Evolutionary conservation across 2,113 vertebrate genomes (phyloP).

Genomic region (Mormyrus iriodes): DNA sequence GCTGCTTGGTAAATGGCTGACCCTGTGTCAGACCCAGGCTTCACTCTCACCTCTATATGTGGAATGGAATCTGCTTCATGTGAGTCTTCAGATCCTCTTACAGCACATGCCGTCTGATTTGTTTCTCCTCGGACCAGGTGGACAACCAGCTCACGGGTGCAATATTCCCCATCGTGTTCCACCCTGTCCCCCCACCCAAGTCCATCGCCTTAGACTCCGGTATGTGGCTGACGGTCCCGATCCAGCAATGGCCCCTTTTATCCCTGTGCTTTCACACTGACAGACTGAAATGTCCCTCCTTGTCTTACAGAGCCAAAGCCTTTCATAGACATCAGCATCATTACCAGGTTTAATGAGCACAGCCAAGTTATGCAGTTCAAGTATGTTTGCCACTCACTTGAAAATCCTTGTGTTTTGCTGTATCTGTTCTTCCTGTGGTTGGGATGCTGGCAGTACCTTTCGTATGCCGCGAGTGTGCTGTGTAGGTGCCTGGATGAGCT

Average conservation of each 20-base stretch:
- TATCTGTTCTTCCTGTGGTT: neutral
- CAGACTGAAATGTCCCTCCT: constrained; percentile 9
- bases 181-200: constrained; percentile 92
- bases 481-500: neutral
- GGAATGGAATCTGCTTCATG: neutral
- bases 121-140: constrained; percentile 59
- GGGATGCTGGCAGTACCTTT: neutral
- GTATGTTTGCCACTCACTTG: constrained; percentile 62
- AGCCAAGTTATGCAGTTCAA: constrained; percentile 93
- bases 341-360: constrained; percentile 90
- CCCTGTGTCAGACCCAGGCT: neutral
- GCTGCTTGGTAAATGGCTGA: neutral
- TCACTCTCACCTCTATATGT: neutral
- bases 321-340: constrained; percentile 89
- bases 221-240: constrained; percentile 40
- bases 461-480: neutral
- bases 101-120: neutral
- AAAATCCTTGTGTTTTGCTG: neutral
- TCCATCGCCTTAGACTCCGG: constrained; percentile 91
- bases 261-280: neutral
- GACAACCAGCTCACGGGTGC: constrained; percentile 90
- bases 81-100: neutral
- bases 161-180: constrained; percentile 88
- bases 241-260: neutral
- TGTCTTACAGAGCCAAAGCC: constrained; percentile 81